Conservation (phyloP, 2,797 vertebrate genomes). For the Numenius phaeopus region DNA sequence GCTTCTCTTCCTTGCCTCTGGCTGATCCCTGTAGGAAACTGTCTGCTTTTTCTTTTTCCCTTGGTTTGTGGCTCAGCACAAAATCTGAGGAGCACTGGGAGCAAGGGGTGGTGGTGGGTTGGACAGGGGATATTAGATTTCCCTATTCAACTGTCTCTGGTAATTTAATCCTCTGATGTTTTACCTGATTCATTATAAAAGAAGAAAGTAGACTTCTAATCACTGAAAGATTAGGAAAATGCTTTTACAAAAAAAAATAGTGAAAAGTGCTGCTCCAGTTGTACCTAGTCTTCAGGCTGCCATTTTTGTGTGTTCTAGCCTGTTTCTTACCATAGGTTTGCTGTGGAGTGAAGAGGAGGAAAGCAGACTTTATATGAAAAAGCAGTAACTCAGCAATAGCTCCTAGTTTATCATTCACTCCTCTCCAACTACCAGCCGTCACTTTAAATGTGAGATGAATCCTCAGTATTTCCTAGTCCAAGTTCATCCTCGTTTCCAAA, state of each 20-base stretch:
- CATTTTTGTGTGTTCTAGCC: neutral
- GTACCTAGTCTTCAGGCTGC: neutral
- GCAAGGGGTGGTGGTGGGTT: neutral
- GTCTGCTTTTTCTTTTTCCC: neutral
- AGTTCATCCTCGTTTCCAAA: neutral
- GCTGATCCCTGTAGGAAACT: neutral
- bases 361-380: neutral
- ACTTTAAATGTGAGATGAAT: slow-evolving; percentile 13
- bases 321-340: neutral
- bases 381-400: neutral
- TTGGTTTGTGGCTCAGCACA: neutral
- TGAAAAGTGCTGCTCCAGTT: neutral
- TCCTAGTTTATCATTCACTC: neutral
- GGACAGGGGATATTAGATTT: neutral
- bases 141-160: neutral
- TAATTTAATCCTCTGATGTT: neutral
- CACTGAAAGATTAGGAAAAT: neutral
- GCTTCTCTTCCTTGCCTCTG: neutral
- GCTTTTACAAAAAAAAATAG: neutral
- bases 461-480: neutral
- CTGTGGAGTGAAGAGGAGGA: neutral
- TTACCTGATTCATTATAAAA: neutral
- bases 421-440: neutral
- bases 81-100: neutral
- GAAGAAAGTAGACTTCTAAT: neutral